These are phyloP conservation scores for Laspeyria flexula DNA, from an alignment of 2,888 invertebrate species.

Conservation along the genomic window DNA sequence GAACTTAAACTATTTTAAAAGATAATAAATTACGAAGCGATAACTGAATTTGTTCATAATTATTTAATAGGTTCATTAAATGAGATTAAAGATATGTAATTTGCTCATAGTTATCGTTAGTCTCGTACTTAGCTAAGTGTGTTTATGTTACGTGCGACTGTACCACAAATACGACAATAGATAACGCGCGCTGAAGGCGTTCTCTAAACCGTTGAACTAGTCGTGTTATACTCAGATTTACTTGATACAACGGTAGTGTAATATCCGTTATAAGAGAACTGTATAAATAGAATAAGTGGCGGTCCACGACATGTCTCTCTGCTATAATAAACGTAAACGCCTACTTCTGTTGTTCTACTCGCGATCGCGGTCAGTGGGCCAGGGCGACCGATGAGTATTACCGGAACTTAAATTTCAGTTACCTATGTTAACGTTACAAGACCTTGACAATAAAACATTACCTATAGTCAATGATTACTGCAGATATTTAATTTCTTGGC, in stretches of 20 bases:
- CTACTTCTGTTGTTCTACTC: slow-evolving; percentile 67
- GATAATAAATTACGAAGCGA: not conserved
- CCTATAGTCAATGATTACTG: slow-evolving; percentile 24
- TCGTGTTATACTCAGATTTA: slow-evolving; percentile 19
- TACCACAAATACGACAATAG: slow-evolving; percentile 28
- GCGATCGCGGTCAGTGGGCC: slow-evolving; percentile 80
- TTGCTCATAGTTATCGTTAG: slow-evolving; percentile 21
- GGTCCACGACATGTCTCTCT: slow-evolving; percentile 31
- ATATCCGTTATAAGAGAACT: slow-evolving; percentile 25
- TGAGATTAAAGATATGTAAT: slow-evolving; percentile 15
- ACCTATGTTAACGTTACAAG: slow-evolving; percentile 53
- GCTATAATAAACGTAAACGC: slow-evolving; percentile 57
- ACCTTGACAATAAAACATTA: slow-evolving; percentile 57
- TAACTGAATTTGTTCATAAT: slow-evolving; percentile 9
- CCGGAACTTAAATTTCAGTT: slow-evolving; percentile 70
- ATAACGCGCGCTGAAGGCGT: slow-evolving; percentile 16
- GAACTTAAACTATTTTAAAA: too few relatives aligned
- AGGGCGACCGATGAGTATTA: slow-evolving; percentile 72
- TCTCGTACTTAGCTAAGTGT: slow-evolving; percentile 25
- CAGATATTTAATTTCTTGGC: slow-evolving; percentile 17
- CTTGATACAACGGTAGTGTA: slow-evolving; percentile 14
- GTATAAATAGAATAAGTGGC: slow-evolving; percentile 37
- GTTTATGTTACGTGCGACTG: slow-evolving; percentile 39
- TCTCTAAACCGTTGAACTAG: slow-evolving; percentile 12
- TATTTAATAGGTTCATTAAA: slow-evolving; percentile 25